These are phyloP conservation scores for Psilopsiagon aurifrons DNA, from an alignment of 2,113 vertebrate genomes.

Conservation along the genomic window DNA sequence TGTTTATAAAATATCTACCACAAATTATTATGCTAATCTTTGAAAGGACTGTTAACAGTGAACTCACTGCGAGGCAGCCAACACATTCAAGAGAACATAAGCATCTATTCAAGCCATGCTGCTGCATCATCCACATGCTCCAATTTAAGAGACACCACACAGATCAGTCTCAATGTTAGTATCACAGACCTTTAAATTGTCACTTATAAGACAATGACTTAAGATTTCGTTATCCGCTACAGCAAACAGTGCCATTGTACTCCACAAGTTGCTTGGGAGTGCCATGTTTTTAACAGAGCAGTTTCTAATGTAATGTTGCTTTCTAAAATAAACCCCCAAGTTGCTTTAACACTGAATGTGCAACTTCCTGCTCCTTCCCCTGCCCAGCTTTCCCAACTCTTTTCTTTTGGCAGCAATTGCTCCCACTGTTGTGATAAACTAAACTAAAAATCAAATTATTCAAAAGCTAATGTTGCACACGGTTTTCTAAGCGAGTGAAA, in stretches of 20 bases:
- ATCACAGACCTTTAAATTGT: background rate
- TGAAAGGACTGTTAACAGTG: background rate
- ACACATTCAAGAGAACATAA: background rate
- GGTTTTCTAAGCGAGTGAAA: background rate
- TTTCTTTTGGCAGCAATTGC: background rate
- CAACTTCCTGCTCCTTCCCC: background rate
- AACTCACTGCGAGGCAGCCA: background rate
- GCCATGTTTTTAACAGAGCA: background rate
- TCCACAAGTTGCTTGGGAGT: background rate
- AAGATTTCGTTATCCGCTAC: background rate
- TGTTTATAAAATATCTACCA: background rate
- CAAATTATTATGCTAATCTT: background rate
- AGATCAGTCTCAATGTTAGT: slow-evolving; percentile 16
- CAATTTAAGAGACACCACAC: background rate
- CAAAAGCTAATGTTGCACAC: background rate
- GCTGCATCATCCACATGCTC: slow-evolving; percentile 16
- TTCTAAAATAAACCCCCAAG: background rate
- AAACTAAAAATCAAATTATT: background rate
- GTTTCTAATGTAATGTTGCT: background rate
- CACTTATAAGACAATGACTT: background rate
- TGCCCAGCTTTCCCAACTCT: background rate
- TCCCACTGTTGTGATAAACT: background rate
- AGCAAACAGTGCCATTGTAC: background rate
- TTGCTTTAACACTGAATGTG: background rate
- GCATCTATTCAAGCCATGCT: slow-evolving; percentile 47